These are phyloP conservation scores for Ficedula albicollis DNA, from an alignment of 2,797 vertebrate genomes.

Conservation along the genomic window DNA sequence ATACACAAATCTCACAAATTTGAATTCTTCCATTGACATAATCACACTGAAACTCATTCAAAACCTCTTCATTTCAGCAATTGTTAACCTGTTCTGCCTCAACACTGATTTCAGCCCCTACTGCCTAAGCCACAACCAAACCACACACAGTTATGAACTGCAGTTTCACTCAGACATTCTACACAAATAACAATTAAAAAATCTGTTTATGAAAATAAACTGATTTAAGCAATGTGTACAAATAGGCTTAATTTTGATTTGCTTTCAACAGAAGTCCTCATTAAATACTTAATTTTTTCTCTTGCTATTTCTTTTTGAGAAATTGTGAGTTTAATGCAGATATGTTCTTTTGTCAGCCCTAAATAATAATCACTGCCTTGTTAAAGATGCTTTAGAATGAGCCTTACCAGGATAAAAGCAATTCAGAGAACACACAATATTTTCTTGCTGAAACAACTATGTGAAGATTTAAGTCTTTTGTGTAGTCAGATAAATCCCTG, in stretches of 20 bases:
- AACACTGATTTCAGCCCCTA: background rate
- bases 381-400: background rate
- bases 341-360: background rate
- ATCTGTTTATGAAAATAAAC: background rate
- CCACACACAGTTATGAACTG: background rate
- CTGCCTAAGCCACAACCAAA: background rate
- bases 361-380: background rate
- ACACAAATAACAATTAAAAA: background rate
- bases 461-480: slow-evolving; percentile 16
- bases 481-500: background rate
- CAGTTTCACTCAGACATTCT: background rate
- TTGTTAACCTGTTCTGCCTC: background rate
- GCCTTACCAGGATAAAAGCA: background rate
- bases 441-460: background rate
- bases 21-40: background rate
- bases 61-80: background rate
- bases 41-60: background rate
- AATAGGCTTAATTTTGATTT: background rate
- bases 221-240: background rate
- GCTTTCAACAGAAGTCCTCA: background rate
- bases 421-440: background rate
- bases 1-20: background rate
- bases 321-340: background rate
- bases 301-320: background rate
- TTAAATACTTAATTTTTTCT: background rate